Evolutionary conservation across 2,113 vertebrate genomes (phyloP).

Genomic region (Protomyctophum bolini): DNA sequence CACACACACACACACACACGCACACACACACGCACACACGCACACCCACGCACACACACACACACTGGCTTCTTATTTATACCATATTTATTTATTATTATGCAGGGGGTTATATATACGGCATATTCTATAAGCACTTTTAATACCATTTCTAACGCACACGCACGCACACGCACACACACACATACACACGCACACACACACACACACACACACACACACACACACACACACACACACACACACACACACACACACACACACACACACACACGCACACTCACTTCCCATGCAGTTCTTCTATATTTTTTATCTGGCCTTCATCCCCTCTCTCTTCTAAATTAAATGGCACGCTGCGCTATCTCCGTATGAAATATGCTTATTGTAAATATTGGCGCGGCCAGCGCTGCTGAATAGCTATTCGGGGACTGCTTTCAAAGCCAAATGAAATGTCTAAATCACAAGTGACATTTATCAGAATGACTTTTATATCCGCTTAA

Average conservation of each 20-base stretch:
- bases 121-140: too few species aligned
- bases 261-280: neutral
- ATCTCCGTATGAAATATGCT: constrained; percentile 29
- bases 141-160: too few species aligned
- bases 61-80: constrained; percentile 14
- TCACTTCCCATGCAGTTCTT: constrained; percentile 3
- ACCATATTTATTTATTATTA: constrained; percentile 17
- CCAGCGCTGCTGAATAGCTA: constrained; percentile 19
- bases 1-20: too few species aligned
- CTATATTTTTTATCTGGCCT: constrained; percentile 42
- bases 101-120: too few species aligned
- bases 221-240: too few species aligned
- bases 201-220: too few species aligned
- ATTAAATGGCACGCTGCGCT: constrained; percentile 40
- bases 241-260: too few species aligned
- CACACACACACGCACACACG: too few species aligned
- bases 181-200: too few species aligned
- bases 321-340: constrained; percentile 46
- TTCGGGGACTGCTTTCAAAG: constrained; percentile 40
- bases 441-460: constrained; percentile 40
- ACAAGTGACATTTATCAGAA: constrained; percentile 23
- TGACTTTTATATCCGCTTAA: too few species aligned
- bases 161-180: too few species aligned
- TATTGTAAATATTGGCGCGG: constrained; percentile 54
- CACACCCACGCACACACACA: too few species aligned